These are phyloP conservation scores for Gryon sp. DNA, from an alignment of 1,140 invertebrate genomes.

Conservation along the genomic window DNA sequence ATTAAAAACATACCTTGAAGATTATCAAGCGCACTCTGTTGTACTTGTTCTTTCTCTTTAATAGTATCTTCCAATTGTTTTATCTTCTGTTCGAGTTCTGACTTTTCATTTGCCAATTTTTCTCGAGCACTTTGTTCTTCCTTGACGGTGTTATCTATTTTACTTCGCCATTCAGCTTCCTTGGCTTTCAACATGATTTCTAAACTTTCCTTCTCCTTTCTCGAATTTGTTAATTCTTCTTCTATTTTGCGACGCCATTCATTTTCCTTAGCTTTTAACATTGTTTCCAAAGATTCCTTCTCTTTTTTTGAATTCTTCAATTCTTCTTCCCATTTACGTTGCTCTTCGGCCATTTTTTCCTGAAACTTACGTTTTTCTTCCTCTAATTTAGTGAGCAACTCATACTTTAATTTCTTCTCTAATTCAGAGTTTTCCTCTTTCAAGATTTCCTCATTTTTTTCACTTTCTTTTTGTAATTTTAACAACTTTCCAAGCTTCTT, in stretches of 20 bases:
- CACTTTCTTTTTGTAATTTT: slow-evolving; percentile 71
- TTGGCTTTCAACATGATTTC: slow-evolving; percentile 76
- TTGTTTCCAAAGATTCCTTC: slow-evolving; percentile 75
- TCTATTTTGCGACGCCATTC: slow-evolving; percentile 79
- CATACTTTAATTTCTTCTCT: slow-evolving; percentile 76
- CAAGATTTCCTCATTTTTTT: slow-evolving; percentile 72
- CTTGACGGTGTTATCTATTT: slow-evolving; percentile 74
- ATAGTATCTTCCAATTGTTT: slow-evolving; percentile 78
- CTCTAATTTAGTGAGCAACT: slow-evolving; percentile 77
- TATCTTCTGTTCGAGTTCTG: slow-evolving; percentile 71
- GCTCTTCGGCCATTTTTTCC: slow-evolving; percentile 77
- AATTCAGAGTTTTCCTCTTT: slow-evolving; percentile 78
- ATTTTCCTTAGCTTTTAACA: slow-evolving; percentile 74
- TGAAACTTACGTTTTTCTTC: slow-evolving; percentile 79
- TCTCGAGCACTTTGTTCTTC: slow-evolving; percentile 79
- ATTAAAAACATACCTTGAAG: slow-evolving; percentile 28
- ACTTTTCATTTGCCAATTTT: slow-evolving; percentile 76
- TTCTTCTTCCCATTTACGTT: slow-evolving; percentile 77
- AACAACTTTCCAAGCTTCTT: slow-evolving; percentile 76
- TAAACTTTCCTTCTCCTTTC: slow-evolving; percentile 76
- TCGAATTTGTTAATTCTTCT: slow-evolving; percentile 76
- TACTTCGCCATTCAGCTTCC: slow-evolving; percentile 69
- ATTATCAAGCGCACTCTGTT: slow-evolving; percentile 17
- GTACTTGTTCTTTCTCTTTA: slow-evolving; percentile 73
- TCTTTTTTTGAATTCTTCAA: slow-evolving; percentile 78